Percentiles rank a stretch among this genome's conserved stretches.
Conservation (phyloP, 2,797 vertebrate genomes). For the Avahi laniger region DNA sequence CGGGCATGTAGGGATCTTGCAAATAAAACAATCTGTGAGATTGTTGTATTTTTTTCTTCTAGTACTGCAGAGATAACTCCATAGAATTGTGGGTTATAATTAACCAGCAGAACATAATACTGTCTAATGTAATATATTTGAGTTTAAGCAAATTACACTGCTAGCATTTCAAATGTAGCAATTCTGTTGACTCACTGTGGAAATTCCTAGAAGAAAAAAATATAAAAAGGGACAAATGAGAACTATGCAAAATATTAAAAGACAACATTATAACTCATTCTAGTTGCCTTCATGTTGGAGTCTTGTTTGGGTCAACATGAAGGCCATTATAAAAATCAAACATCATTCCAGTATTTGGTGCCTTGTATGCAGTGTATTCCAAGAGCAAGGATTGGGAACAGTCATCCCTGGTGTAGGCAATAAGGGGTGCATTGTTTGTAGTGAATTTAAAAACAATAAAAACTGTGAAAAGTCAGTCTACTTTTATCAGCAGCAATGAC, state of each 20-base stretch:
- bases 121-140: conserved; percentile 26
- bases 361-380: not conserved
- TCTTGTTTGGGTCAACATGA: not conserved
- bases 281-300: not conserved
- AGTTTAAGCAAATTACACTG: conserved; percentile 2
- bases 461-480: not conserved
- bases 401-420: not conserved
- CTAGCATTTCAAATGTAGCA: conserved; percentile 26
- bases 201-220: conserved; percentile 10
- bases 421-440: not conserved
- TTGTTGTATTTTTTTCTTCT: conserved; percentile 23
- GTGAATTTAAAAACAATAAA: conserved; percentile 13
- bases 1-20: conserved; percentile 22
- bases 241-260: conserved; percentile 27
- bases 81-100: not conserved
- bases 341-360: not conserved
- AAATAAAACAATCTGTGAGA: not conserved
- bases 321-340: conserved; percentile 9
- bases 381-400: not conserved
- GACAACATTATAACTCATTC: not conserved
- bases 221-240: conserved; percentile 8
- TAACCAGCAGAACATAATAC: not conserved
- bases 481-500: not conserved
- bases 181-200: conserved; percentile 1
- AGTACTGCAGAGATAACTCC: not conserved